Conservation (phyloP, 1,140 invertebrate genomes). For the Chymomyza costata region DNA sequence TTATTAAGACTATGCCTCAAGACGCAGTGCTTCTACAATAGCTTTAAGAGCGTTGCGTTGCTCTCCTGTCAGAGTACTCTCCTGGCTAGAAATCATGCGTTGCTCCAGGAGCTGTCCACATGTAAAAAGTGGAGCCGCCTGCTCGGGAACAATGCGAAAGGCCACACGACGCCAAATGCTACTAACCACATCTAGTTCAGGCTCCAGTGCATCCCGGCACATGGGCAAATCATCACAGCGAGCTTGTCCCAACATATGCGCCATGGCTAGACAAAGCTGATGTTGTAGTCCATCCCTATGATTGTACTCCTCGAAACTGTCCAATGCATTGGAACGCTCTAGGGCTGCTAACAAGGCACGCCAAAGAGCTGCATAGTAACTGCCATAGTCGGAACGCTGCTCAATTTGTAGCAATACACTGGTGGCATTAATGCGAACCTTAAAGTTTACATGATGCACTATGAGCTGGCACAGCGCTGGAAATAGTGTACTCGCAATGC, state of each 20-base stretch:
- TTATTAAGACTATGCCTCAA: too few relatives aligned
- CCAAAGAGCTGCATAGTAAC: slow-evolving; percentile 81
- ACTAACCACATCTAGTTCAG: slow-evolving; percentile 42
- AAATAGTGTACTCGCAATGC: slow-evolving; percentile 74
- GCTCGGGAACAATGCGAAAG: slow-evolving; percentile 64
- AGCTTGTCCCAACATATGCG: slow-evolving; percentile 49
- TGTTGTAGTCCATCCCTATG: slow-evolving; percentile 86
- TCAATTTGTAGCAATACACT: slow-evolving; percentile 81
- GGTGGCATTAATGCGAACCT: slow-evolving; percentile 88
- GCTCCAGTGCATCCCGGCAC: slow-evolving; percentile 21
- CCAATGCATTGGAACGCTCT: slow-evolving; percentile 84
- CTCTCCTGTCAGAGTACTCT: background rate
- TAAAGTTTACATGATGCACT: slow-evolving; percentile 79
- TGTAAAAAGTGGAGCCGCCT: slow-evolving; percentile 58
- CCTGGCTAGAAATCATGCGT: slow-evolving; percentile 22
- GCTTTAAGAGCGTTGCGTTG: slow-evolving; percentile 39
- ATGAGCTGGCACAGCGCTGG: slow-evolving; percentile 76
- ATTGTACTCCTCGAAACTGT: slow-evolving; percentile 87
- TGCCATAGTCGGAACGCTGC: slow-evolving; percentile 79
- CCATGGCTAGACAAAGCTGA: slow-evolving; percentile 73
- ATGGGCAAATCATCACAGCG: slow-evolving; percentile 32
- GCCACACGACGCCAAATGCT: slow-evolving; percentile 62
- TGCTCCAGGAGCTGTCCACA: slow-evolving; percentile 45
- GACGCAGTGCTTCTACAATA: slow-evolving; percentile 27
- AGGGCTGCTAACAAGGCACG: slow-evolving; percentile 81